Evolutionary conservation across 2,888 invertebrate species (phyloP), one percentile per base, ranked within the genome.

Genomic region (Stramonita haemastoma): DNA sequence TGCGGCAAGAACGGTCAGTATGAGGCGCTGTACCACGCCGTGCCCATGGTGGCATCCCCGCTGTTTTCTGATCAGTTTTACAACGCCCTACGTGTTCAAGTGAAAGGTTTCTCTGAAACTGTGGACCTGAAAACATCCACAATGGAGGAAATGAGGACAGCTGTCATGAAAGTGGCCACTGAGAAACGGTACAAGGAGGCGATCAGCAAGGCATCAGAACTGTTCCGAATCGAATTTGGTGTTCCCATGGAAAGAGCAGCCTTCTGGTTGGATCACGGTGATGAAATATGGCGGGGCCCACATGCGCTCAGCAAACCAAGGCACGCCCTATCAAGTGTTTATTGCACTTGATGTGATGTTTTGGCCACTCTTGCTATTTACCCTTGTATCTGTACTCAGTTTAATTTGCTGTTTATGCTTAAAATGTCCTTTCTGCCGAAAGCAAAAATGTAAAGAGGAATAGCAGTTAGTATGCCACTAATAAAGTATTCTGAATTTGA

Each of bases 221-320:
- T 90, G 32, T 90, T 86, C 32, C 73, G 79, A 34, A 46, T 81
- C 19, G 77, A 87, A 66, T 89, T 85, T 66, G 73, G 87, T 22
- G 56, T 60, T 26, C 89, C 90, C 8, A 26, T 22, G 57, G 73
- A 93, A 79, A 88, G 92, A 66, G 93, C 93, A 13, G 93, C 92
- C 0, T 93, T 90, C 88, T 94, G 93, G 93, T 89, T 94, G 11
- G 93, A 94, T 86, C 92, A 93, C 88, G 92, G n/a, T 94, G 86
- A 90, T 94, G 26, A 90, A 92, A 89, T 92, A 92, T 92, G 94
- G 94, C 70, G 92, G 92, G 15, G 70, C 66, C 17, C 91, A 93
- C 87, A 86, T 94, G 36, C 89, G 91, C 4, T 92, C 93, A 1
- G 26, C 90, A 29, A 91, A 89, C 0, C 86, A 89, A 17, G 90